Conservation (phyloP, 1,140 invertebrate species). For the Gryllus bimaculatus region DNA sequence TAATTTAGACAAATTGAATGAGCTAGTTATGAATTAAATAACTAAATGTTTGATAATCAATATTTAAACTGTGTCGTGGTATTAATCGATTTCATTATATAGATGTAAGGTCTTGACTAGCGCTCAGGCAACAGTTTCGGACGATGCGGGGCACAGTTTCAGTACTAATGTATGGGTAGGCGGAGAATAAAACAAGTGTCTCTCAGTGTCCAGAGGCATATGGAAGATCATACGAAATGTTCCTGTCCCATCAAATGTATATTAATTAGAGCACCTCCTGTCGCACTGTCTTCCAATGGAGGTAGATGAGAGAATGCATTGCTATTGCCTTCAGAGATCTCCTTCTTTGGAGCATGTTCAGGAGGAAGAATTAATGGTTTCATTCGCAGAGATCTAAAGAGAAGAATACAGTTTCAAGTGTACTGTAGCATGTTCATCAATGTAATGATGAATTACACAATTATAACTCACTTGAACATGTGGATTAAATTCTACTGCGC, state of each 20-base stretch:
- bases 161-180: constrained; percentile 87
- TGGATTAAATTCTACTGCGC: constrained; percentile 97
- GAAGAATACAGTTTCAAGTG: constrained; percentile 24
- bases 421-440: background rate
- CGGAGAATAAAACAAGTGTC: constrained; percentile 92
- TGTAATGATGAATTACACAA: constrained; percentile 14
- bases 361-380: constrained; percentile 92
- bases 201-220: constrained; percentile 87
- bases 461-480: constrained; percentile 70
- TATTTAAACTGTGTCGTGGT: too few species aligned
- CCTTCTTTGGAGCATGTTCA: constrained; percentile 92
- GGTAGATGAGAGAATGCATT: constrained; percentile 94
- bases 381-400: constrained; percentile 87
- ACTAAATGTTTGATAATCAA: too few species aligned
- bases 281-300: constrained; percentile 94
- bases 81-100: too few species aligned
- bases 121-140: constrained; percentile 83
- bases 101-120: too few species aligned
- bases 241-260: constrained; percentile 92
- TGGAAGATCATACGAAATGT: constrained; percentile 89
- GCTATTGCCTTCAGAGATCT: constrained; percentile 93
- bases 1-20: too few species aligned
- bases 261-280: constrained; percentile 92
- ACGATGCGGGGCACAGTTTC: too few species aligned
- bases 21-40: too few species aligned